phyloP scores from a whole-genome alignment of 2,113 vertebrate genomes.

The Triplophysa dalaica region DNA sequence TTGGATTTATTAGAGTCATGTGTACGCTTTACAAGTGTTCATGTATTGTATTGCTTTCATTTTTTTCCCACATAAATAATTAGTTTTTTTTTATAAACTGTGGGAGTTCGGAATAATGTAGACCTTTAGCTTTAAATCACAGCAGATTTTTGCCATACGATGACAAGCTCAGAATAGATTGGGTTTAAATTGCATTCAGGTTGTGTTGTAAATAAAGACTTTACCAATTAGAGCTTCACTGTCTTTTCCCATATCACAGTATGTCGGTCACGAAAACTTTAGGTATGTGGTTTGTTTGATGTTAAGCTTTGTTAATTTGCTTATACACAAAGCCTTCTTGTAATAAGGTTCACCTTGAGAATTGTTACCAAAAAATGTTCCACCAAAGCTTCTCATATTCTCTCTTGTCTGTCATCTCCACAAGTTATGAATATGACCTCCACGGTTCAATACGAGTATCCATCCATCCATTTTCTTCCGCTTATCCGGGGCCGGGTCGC shows the following conservation, averaged over 20 bases:
- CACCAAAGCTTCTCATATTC: too few species aligned
- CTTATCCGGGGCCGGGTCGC: too few species aligned
- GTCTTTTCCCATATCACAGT: not conserved
- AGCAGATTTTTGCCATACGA: not conserved
- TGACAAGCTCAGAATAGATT: not conserved
- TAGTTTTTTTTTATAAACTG: not conserved
- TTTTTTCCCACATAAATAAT: not conserved
- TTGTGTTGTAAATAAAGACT: not conserved
- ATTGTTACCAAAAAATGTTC: too few species aligned
- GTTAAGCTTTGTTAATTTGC: too few species aligned
- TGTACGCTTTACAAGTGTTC: not conserved
- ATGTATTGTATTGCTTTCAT: not conserved
- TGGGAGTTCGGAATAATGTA: not conserved
- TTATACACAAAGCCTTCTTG: too few species aligned
- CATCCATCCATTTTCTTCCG: too few species aligned
- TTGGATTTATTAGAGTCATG: constrained; percentile 38
- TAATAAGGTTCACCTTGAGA: too few species aligned
- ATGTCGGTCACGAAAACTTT: too few species aligned
- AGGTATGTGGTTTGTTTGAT: too few species aligned
- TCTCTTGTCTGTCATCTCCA: too few species aligned
- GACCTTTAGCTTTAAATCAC: not conserved
- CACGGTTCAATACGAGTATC: too few species aligned
- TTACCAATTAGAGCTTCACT: not conserved
- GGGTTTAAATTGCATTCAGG: not conserved
- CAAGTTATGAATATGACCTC: too few species aligned